Percentiles rank a stretch among this genome's conserved stretches.
Conservation (phyloP, 1,140 invertebrate genomes). For the Microplitis demolitor region DNA sequence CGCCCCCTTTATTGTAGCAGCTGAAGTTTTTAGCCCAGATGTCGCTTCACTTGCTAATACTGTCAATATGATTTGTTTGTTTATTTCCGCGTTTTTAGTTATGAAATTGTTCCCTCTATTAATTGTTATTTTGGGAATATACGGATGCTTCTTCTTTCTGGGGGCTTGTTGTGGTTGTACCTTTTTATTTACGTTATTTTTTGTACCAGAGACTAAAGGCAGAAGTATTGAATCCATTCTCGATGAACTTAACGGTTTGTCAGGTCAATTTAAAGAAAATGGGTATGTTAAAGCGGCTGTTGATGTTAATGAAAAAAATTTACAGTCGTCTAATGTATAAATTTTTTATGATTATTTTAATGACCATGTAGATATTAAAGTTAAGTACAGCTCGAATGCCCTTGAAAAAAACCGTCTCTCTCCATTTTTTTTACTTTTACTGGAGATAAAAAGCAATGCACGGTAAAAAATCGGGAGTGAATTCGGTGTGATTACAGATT, state of each 20-base stretch:
- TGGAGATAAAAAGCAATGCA: too few species aligned
- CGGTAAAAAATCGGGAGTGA: too few species aligned
- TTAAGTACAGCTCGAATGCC: too few species aligned
- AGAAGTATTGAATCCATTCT: constrained; percentile 65
- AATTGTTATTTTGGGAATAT: constrained; percentile 39
- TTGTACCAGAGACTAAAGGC: constrained; percentile 72
- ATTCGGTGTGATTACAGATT: too few species aligned
- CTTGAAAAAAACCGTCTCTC: too few species aligned
- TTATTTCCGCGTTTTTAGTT: constrained; percentile 63
- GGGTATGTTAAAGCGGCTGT: background rate
- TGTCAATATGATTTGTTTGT: constrained; percentile 59
- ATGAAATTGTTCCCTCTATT: constrained; percentile 59
- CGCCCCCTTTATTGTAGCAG: constrained; percentile 66
- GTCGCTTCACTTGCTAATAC: constrained; percentile 59
- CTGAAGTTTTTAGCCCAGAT: constrained; percentile 67
- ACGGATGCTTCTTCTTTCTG: constrained; percentile 52
- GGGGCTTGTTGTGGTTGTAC: constrained; percentile 31
- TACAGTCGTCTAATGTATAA: background rate
- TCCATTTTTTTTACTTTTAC: too few species aligned
- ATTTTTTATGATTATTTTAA: background rate
- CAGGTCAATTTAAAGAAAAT: background rate
- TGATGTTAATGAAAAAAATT: background rate
- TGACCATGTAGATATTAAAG: too few species aligned
- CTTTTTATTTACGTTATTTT: constrained; percentile 48
- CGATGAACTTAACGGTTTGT: constrained; percentile 43